A percentile compares a stretch with the other conserved stretches of the same genome.
phyloP scores from a whole-genome alignment of 2,888 invertebrate genomes.

The Nemapogon koenigi region DNA sequence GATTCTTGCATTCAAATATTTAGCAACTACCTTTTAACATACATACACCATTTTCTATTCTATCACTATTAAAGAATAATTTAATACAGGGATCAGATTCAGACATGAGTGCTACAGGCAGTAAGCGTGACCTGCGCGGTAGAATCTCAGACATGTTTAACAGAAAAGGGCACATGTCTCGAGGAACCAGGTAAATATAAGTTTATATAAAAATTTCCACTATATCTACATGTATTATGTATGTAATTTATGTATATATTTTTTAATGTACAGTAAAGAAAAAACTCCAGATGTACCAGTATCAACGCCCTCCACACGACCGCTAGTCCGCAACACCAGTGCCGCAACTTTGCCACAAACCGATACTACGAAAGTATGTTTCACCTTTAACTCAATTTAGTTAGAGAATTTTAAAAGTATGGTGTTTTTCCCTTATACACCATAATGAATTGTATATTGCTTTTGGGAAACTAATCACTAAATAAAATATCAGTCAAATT shows the following conservation, averaged over 20 bases:
- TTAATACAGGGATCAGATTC: constrained; percentile 71
- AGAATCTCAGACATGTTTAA: constrained; percentile 85
- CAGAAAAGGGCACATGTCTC: constrained; percentile 67
- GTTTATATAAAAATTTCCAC: background rate
- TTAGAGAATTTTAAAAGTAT: no score
- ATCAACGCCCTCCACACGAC: constrained; percentile 27
- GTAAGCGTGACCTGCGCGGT: constrained; percentile 80
- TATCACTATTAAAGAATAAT: no score
- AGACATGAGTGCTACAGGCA: constrained; percentile 72
- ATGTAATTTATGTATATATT: no score
- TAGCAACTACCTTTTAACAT: no score
- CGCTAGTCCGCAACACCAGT: constrained; percentile 60
- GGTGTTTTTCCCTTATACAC: no score
- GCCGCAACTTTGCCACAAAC: constrained; percentile 46
- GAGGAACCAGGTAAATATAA: constrained; percentile 72
- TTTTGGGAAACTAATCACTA: no score
- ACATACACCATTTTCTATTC: no score
- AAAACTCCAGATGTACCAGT: constrained; percentile 44
- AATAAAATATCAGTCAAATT: no score
- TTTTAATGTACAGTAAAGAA: constrained; percentile 53
- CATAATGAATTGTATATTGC: no score
- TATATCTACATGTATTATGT: background rate
- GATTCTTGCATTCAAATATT: no score
- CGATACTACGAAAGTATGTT: constrained; percentile 24
- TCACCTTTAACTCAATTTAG: no score